Conservation (phyloP, 64 coral and sea anemone genomes). For the Orbicella faveolata region DNA sequence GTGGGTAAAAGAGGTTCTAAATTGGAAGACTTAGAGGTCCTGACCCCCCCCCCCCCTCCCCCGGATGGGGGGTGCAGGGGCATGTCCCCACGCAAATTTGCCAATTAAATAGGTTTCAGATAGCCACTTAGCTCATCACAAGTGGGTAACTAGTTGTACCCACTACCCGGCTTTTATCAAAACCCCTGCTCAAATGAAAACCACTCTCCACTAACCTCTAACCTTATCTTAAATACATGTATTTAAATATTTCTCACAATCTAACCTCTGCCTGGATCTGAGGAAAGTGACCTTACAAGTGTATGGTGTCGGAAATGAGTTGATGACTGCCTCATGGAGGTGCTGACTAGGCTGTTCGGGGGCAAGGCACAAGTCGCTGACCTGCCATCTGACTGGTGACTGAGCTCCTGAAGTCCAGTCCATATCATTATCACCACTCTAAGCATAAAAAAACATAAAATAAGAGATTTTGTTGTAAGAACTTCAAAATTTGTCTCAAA, state of each 20-base stretch:
- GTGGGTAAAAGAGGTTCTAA: no score
- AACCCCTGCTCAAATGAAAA: no score
- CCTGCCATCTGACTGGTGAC: constrained; percentile 55
- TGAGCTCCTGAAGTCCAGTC: constrained; percentile 26
- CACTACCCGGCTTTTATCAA: no score
- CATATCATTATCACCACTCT: constrained; percentile 59
- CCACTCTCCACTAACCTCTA: no score
- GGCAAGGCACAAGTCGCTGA: constrained; percentile 80
- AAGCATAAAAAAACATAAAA: background rate
- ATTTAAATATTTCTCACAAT: background rate
- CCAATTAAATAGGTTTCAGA: no score
- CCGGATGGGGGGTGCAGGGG: no score
- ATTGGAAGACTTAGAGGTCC: no score
- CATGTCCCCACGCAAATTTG: no score
- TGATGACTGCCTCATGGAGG: constrained; percentile 85
- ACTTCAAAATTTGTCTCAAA: background rate
- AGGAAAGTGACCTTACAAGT: constrained; percentile 89
- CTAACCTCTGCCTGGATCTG: constrained; percentile 71
- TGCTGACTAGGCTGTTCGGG: constrained; percentile 76
- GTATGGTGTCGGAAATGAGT: constrained; percentile 75
- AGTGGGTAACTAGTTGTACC: no score
- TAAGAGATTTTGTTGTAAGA: background rate
- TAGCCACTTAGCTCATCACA: no score
- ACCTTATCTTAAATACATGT: no score
- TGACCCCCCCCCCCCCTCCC: no score